phyloP scores from a whole-genome alignment of 2,888 invertebrate genomes.

The Pemphredon lugubris region DNA sequence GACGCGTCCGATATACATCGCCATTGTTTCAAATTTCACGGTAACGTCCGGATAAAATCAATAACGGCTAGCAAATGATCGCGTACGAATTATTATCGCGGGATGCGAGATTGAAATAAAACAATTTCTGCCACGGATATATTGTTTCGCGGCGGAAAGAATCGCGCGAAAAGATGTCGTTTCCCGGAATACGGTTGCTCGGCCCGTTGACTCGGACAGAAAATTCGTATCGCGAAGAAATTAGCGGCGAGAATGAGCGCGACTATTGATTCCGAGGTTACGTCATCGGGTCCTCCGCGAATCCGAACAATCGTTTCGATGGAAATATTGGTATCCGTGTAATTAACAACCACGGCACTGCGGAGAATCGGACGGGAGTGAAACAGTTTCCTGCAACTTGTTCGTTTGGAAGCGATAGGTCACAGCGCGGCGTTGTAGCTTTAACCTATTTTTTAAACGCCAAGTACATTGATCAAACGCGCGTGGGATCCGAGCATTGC shows the following conservation, averaged over 20 bases:
- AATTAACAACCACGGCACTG: slow-evolving; percentile 30
- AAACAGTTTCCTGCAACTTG: not conserved
- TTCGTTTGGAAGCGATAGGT: not conserved
- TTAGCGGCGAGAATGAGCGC: too few relatives aligned
- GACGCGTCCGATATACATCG: slow-evolving; percentile 10
- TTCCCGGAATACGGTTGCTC: too few relatives aligned
- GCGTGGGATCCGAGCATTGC: slow-evolving; percentile 26
- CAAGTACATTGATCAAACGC: slow-evolving; percentile 13
- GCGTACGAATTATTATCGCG: not conserved
- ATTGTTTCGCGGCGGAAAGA: not conserved
- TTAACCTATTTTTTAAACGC: slow-evolving; percentile 13
- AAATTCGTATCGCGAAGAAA: not conserved
- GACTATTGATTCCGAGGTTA: too few relatives aligned
- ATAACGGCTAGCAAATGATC: not conserved
- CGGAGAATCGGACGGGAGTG: slow-evolving; percentile 12
- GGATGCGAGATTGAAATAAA: not conserved
- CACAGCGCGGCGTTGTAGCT: not conserved
- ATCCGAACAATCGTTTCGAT: not conserved
- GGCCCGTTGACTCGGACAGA: not conserved
- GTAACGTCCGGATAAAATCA: slow-evolving; percentile 19
- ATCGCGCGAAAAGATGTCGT: too few relatives aligned
- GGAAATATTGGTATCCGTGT: slow-evolving; percentile 5
- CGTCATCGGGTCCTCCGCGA: too few relatives aligned
- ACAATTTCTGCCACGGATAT: too few relatives aligned
- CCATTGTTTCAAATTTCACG: slow-evolving; percentile 16